These are phyloP conservation scores for Cherax destructor DNA, from an alignment of 1,140 invertebrate species.

Conservation along the genomic window DNA sequence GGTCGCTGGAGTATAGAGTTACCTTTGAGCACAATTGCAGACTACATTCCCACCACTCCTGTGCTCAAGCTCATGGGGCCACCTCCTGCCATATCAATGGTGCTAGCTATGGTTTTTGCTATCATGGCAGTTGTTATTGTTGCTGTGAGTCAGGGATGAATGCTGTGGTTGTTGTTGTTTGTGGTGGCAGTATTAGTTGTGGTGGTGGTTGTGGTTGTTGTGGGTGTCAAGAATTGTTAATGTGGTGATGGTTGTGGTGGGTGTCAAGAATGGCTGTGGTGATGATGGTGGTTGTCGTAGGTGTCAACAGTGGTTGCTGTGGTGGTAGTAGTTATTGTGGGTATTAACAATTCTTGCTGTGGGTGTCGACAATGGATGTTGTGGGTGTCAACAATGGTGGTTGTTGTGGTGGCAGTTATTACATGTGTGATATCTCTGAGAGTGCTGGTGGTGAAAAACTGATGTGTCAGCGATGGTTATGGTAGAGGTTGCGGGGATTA, in stretches of 20 bases:
- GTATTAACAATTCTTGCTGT: not conserved
- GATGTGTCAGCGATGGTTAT: too few species aligned
- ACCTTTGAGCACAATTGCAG: constrained; percentile 53
- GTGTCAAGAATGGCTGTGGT: too few species aligned
- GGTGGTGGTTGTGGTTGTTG: not conserved
- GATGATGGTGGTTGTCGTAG: too few species aligned
- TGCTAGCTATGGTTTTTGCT: too few species aligned
- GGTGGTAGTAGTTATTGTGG: not conserved
- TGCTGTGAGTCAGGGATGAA: too few species aligned
- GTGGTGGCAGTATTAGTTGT: not conserved
- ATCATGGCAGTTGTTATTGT: too few species aligned
- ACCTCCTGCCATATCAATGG: not conserved
- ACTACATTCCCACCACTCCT: constrained; percentile 15
- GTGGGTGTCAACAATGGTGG: not conserved
- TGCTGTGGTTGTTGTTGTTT: not conserved
- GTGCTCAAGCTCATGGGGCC: too few species aligned
- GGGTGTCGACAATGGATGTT: not conserved
- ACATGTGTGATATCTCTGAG: not conserved
- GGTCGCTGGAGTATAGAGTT: constrained; percentile 1
- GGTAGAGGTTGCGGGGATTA: too few species aligned
- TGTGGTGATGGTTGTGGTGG: too few species aligned
- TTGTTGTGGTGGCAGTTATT: not conserved
- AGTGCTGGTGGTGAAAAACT: not conserved
- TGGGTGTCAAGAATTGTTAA: too few species aligned
- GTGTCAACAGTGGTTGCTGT: too few species aligned